Base-by-base conservation (phyloP, 2,888 invertebrate species). In the Vannuccia rotundouncinata region DNA sequence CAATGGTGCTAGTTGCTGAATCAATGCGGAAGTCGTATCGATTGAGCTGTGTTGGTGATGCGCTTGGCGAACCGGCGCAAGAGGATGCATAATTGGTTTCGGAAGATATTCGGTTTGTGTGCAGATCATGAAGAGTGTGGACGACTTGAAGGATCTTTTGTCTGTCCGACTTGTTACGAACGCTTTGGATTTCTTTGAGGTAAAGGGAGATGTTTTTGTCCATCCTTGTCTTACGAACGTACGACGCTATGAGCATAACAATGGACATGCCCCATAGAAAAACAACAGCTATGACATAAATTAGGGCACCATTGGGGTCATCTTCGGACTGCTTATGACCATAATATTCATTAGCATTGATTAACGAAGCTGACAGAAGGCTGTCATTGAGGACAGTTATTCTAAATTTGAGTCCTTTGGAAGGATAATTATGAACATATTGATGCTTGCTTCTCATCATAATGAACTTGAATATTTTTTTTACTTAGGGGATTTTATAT, bases 251-350 rank as follows among this genome's bases (percentile, higher is more conserved):
- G n/a, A 80, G 59, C 22, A 80, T 28, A 22, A 80, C 66, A 80
- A 80, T 80, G 22, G 80, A 80, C 59, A 80, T 59, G 25, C 79
- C 79, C 80, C 80, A 80, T 1, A 80, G n/a, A 27, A 80, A 81
- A 2, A 80, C 79, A 0, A 80, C 80, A 29, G 80, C 80, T 13
- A 80, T 66, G 17, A 80, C 80, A 29, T 80, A 80, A 2, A 80
- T 25, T 25, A 80, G 31, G 1, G 80, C 80, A 0, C 80, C 80
- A 29, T 29, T 45, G 1, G 59, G 77, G 22, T 80, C 80, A 27
- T 79, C 74, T 17, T 75, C 75, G 2, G 66, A 66, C 25, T 22
- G 66, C 66, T 66, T 66, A 22, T 66, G 66, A 66, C 66, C 66
- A 22, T 66, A 66, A 27, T 66, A 66, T 13, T 66, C 22, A 22